Percentiles rank a stretch among this genome's conserved stretches.
Conservation (phyloP, 2,888 invertebrate species). For the Blastobasis lacticolella region DNA sequence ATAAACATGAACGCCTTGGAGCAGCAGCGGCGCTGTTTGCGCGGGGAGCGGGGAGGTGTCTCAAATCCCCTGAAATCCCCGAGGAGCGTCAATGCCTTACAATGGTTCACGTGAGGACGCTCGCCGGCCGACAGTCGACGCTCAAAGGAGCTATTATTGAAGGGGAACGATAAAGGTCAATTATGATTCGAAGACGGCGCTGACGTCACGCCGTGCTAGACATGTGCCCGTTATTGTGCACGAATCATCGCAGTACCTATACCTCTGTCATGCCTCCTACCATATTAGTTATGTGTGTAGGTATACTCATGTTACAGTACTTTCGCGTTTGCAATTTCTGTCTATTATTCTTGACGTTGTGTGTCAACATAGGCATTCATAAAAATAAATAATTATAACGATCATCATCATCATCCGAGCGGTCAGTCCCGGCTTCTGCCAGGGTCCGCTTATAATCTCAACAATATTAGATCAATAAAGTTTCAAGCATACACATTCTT, state of each 20-base stretch:
- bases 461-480: too few species aligned
- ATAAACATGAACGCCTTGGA: conserved; percentile 28
- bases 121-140: conserved; percentile 36
- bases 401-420: too few species aligned
- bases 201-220: conserved; percentile 23
- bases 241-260: conserved; percentile 33
- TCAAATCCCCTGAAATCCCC: conserved; percentile 55
- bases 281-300: too few species aligned
- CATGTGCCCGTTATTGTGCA: conserved; percentile 25
- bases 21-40: conserved; percentile 28
- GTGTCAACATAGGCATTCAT: too few species aligned
- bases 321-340: too few species aligned
- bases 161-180: conserved; percentile 54
- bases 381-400: too few species aligned
- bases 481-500: too few species aligned
- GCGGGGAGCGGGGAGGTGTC: conserved; percentile 34
- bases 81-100: conserved; percentile 46
- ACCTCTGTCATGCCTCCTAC: not conserved
- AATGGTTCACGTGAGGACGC: conserved; percentile 45
- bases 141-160: conserved; percentile 58
- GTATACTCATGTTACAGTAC: too few species aligned
- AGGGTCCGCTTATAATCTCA: too few species aligned
- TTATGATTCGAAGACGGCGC: conserved; percentile 38
- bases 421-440: too few species aligned
- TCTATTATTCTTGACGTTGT: too few species aligned